Evolutionary conservation across 2,113 vertebrate genomes (phyloP).

Genomic region (Anguilla rostrata): DNA sequence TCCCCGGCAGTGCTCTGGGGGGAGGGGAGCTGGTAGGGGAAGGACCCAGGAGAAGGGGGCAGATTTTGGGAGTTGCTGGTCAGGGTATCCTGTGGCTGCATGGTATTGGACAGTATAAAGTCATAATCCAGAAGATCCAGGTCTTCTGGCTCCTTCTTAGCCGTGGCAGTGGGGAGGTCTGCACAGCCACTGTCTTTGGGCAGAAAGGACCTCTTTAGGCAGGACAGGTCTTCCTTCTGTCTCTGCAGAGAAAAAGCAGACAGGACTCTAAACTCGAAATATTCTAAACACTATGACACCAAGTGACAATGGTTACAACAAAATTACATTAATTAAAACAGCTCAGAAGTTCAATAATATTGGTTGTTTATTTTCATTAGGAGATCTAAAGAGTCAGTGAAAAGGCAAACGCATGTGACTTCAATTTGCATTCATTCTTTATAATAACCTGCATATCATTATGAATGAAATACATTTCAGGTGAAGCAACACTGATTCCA

Average conservation of each 20-base stretch:
- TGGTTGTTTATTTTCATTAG: too few species aligned
- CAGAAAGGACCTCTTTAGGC: constrained; percentile 76
- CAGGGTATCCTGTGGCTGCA: constrained; percentile 75
- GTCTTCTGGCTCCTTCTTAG: constrained; percentile 77
- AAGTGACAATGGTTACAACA: not conserved
- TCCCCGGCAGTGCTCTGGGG: constrained; percentile 64
- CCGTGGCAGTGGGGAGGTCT: constrained; percentile 63
- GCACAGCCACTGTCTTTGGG: constrained; percentile 69
- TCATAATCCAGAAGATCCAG: constrained; percentile 90
- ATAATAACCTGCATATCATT: too few species aligned
- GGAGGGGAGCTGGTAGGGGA: constrained; percentile 73
- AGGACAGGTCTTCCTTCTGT: constrained; percentile 89
- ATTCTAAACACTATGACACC: not conserved
- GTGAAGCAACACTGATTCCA: too few species aligned
- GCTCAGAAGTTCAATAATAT: too few species aligned
- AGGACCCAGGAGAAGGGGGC: constrained; percentile 69
- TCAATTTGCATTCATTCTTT: too few species aligned
- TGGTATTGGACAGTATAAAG: constrained; percentile 91
- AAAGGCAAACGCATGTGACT: too few species aligned
- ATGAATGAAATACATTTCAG: too few species aligned
- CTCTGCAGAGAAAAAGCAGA: constrained; percentile 67
- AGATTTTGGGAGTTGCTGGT: constrained; percentile 59
- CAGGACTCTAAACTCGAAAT: not conserved
- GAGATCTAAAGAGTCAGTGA: too few species aligned
- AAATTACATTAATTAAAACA: not conserved